These are phyloP conservation scores for Forbesichthys agassizii DNA, from an alignment of 2,113 vertebrate genomes.

Conservation along the genomic window DNA sequence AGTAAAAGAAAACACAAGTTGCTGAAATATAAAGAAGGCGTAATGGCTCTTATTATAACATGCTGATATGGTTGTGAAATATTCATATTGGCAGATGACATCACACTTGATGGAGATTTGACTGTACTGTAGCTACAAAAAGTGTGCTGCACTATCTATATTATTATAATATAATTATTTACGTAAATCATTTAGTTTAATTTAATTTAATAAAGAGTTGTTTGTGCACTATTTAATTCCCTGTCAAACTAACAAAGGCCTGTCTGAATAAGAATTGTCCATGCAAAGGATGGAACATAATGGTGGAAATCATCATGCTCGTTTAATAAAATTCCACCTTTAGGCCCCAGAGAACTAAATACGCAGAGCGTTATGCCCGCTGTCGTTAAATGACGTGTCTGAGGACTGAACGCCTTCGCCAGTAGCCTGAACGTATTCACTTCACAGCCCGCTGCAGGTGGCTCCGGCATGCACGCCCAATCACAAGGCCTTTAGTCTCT, in stretches of 20 bases:
- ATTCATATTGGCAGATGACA: background rate
- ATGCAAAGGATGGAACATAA: constrained; percentile 20
- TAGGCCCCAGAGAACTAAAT: constrained; percentile 28
- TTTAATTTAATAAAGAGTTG: constrained; percentile 5
- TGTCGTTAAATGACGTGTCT: constrained; percentile 41
- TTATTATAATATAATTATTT: constrained; percentile 22
- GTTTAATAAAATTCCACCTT: constrained; percentile 45
- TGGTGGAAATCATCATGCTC: constrained; percentile 15
- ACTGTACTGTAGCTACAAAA: constrained; percentile 26
- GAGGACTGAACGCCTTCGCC: constrained; percentile 28
- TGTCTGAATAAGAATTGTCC: constrained; percentile 14
- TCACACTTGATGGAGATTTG: background rate
- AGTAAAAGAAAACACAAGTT: constrained; percentile 16
- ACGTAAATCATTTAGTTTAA: constrained; percentile 1
- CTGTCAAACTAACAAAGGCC: constrained; percentile 11
- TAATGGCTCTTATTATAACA: background rate
- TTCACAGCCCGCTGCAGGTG: constrained; percentile 37
- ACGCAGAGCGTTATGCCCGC: constrained; percentile 17
- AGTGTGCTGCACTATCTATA: background rate
- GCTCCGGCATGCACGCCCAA: constrained; percentile 20
- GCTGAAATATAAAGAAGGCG: constrained; percentile 20
- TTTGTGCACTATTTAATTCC: constrained; percentile 4
- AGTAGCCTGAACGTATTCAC: constrained; percentile 35
- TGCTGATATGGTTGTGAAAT: constrained; percentile 6
- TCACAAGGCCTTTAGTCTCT: constrained; percentile 39